Percentiles rank a stretch among this genome's conserved stretches.
Evolutionary conservation across 2,888 invertebrate genomes (phyloP).

Genomic region (Agrochola macilenta): DNA sequence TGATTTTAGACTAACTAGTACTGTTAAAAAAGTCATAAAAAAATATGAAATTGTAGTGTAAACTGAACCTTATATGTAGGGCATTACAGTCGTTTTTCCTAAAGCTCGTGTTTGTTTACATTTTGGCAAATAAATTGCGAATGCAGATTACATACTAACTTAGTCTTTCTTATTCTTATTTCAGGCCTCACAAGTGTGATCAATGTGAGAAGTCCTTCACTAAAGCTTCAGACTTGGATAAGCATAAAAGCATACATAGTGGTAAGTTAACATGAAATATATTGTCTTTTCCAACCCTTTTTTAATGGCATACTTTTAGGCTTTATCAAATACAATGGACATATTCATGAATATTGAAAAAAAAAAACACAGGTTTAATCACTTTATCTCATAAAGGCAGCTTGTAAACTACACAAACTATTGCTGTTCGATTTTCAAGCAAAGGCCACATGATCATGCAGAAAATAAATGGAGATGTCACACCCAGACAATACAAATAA

Average conservation of each 20-base stretch:
- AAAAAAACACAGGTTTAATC: neutral
- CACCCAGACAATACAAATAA: too few species aligned
- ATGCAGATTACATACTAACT: too few species aligned
- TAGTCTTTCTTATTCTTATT: slow-evolving; percentile 63
- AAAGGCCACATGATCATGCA: neutral
- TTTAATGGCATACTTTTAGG: too few species aligned
- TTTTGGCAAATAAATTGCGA: too few species aligned
- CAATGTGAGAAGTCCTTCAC: slow-evolving; percentile 83
- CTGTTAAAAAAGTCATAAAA: too few species aligned
- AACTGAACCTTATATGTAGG: too few species aligned
- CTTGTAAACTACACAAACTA: neutral
- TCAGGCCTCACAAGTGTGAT: slow-evolving; percentile 86
- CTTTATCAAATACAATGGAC: too few species aligned
- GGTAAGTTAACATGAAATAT: slow-evolving; percentile 70
- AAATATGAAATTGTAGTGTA: too few species aligned
- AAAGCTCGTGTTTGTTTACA: too few species aligned
- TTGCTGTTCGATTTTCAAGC: neutral
- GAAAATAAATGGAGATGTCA: too few species aligned
- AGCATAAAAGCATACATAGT: slow-evolving; percentile 81
- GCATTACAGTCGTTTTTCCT: too few species aligned
- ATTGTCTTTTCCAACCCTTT: neutral
- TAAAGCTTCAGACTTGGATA: slow-evolving; percentile 84
- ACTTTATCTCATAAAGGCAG: neutral
- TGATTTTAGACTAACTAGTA: too few species aligned
- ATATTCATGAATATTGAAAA: neutral